These are phyloP conservation scores for Pomatostomus ruficeps DNA, from an alignment of 2,113 vertebrate species.

Conservation along the genomic window DNA sequence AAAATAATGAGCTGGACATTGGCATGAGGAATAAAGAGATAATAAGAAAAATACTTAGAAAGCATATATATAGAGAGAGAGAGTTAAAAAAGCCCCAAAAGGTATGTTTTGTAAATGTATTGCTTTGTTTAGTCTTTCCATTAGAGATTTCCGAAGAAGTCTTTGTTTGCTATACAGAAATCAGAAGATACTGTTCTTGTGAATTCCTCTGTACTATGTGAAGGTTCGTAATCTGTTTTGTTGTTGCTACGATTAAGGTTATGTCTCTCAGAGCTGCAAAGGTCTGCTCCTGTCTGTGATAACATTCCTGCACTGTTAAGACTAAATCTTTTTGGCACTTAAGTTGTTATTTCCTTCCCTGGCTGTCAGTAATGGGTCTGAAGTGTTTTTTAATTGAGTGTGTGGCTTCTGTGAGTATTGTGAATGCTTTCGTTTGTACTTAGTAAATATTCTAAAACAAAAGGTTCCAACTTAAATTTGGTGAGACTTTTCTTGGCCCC, in stretches of 20 bases:
- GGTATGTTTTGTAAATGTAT: neutral
- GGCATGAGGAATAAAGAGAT: neutral
- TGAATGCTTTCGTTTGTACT: neutral
- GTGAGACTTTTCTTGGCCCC: fast-evolving
- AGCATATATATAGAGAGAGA: too few species aligned
- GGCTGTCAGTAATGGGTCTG: neutral
- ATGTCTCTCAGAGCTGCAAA: neutral
- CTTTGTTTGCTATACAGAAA: neutral
- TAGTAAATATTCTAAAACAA: neutral
- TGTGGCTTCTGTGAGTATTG: neutral
- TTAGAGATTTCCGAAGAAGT: neutral
- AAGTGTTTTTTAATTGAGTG: neutral
- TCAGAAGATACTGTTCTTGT: neutral
- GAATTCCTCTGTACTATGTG: neutral
- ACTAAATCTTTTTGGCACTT: neutral
- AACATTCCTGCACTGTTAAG: neutral
- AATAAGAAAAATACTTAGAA: neutral
- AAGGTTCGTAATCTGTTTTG: neutral
- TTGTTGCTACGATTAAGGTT: neutral
- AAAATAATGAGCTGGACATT: neutral
- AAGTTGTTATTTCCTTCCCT: neutral
- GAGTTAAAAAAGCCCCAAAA: fast-evolving
- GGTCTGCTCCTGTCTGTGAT: neutral
- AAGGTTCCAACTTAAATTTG: neutral
- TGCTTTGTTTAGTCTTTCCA: neutral